A percentile compares a stretch with the other conserved stretches of the same genome.
Evolutionary conservation across 1,140 invertebrate genomes (phyloP).

Genomic region (Dermatophagoides farinae): DNA sequence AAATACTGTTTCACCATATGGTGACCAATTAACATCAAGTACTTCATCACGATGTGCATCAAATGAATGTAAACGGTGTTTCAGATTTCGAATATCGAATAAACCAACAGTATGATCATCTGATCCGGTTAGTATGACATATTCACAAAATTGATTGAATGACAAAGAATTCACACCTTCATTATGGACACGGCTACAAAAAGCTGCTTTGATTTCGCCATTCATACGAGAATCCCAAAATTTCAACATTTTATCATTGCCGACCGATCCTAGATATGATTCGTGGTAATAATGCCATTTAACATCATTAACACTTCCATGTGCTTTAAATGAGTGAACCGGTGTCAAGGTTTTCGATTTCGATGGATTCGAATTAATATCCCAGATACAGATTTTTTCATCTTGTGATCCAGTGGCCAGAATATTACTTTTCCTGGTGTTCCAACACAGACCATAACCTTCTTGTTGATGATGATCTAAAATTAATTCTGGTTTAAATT

Average conservation of each 20-base stretch:
- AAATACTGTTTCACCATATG: constrained; percentile 97
- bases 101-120: constrained; percentile 82
- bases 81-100: constrained; percentile 92
- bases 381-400: constrained; percentile 96
- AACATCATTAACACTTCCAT: constrained; percentile 99
- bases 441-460: constrained; percentile 96
- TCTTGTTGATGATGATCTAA: constrained; percentile 96
- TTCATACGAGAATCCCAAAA: constrained; percentile 96
- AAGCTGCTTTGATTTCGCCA: constrained; percentile 81
- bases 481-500: constrained; percentile 65
- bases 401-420: constrained; percentile 91
- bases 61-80: constrained; percentile 94
- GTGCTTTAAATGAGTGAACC: constrained; percentile 77
- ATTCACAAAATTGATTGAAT: constrained; percentile 98
- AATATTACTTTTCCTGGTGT: constrained; percentile 92
- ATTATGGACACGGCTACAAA: constrained; percentile 39
- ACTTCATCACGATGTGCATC: constrained; percentile 99
- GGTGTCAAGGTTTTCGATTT: constrained; percentile 22
- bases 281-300: constrained; percentile 97
- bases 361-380: constrained; percentile 59
- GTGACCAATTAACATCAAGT: constrained; percentile 99
- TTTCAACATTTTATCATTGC: constrained; percentile 98
- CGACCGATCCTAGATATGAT: constrained; percentile 92
- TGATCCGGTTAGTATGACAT: constrained; percentile 95
- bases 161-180: constrained; percentile 98